Conservation (phyloP, 2,113 vertebrate species). For the Eidolon helvum region DNA sequence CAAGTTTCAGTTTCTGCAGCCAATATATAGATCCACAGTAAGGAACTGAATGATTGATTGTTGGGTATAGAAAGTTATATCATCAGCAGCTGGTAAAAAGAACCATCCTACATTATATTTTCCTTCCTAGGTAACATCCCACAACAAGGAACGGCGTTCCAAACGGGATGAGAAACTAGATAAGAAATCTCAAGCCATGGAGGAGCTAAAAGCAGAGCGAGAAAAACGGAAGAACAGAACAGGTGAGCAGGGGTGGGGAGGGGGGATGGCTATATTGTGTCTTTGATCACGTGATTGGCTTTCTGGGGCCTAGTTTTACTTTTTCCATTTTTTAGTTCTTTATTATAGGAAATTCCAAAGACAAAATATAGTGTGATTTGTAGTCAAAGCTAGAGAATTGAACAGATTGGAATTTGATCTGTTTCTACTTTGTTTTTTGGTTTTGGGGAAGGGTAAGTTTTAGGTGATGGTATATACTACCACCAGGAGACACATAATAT, state of each 20-base stretch:
- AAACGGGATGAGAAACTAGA: conserved; percentile 98
- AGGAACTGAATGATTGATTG: not conserved
- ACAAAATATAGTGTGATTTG: not conserved
- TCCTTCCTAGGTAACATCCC: conserved; percentile 93
- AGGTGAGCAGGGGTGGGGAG: conserved; percentile 80
- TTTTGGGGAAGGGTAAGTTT: not conserved
- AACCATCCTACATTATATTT: not conserved
- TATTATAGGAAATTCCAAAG: not conserved
- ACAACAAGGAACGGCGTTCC: conserved; percentile 97
- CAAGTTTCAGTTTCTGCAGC: not conserved
- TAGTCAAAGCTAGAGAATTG: not conserved
- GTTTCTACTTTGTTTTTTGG: not conserved
- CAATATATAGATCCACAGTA: not conserved
- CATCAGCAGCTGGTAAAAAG: not conserved
- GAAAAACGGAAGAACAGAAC: conserved; percentile 99
- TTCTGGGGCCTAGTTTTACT: not conserved
- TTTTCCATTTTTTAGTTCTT: not conserved
- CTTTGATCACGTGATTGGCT: not conserved
- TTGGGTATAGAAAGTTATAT: not conserved
- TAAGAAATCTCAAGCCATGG: conserved; percentile 99
- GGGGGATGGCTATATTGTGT: not conserved
- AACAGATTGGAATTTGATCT: not conserved
- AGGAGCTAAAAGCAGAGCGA: conserved; percentile 96
- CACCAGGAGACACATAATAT: not conserved
- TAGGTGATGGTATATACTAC: not conserved